A percentile compares a stretch with the other conserved stretches of the same genome.
phyloP scores from a whole-genome alignment of 2,113 vertebrate genomes.

The Mirounga angustirostris region DNA sequence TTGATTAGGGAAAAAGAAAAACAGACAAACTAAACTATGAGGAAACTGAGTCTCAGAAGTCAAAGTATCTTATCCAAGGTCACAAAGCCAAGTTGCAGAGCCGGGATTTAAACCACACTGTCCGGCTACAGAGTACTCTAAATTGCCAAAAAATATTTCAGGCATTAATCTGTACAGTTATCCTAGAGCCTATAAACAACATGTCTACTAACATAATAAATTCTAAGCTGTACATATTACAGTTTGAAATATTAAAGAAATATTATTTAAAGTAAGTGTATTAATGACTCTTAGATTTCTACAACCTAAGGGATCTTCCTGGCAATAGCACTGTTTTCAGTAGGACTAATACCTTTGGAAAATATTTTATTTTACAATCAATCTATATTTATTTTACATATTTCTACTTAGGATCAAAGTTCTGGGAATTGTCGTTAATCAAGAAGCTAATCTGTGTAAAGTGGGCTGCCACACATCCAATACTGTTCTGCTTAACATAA shows the following conservation, averaged over 20 bases:
- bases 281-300: background rate
- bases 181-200: background rate
- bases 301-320: background rate
- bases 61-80: background rate
- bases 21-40: background rate
- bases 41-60: background rate
- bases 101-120: background rate
- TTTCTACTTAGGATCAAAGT: background rate
- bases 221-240: background rate
- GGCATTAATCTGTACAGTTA: background rate
- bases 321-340: background rate
- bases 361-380: slow-evolving; percentile 33
- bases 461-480: background rate
- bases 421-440: background rate
- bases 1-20: background rate
- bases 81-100: background rate
- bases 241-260: slow-evolving; percentile 39
- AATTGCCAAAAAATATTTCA: background rate
- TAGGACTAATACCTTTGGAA: background rate
- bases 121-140: background rate
- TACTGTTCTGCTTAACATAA: background rate
- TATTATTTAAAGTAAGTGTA: background rate
- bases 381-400: background rate
- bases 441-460: slow-evolving; percentile 16
- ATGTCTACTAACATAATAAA: background rate